phyloP scores from a whole-genome alignment of 2,888 invertebrate species.

The Rotaria sp. region DNA sequence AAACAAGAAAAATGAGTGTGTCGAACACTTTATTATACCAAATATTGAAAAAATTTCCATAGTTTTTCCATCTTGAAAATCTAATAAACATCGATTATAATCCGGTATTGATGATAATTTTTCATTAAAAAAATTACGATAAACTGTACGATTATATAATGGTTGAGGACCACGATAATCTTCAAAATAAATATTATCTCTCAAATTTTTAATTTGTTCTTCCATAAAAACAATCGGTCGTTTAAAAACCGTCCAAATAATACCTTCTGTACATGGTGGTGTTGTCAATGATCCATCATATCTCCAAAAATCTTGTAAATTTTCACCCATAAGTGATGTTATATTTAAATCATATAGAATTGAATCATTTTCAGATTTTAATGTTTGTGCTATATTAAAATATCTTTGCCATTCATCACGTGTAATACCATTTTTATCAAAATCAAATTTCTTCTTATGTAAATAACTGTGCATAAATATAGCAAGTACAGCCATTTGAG shows the following conservation, averaged over 20 bases:
- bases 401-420: not conserved
- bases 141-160: not conserved
- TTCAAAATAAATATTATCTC: not conserved
- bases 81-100: not conserved
- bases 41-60: not conserved
- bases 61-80: not conserved
- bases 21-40: not conserved
- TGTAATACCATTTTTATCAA: not conserved
- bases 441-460: not conserved
- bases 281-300: conserved; percentile 11
- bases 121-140: not conserved
- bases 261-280: not conserved
- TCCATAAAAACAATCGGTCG: not conserved
- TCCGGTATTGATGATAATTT: not conserved
- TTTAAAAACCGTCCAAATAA: conserved; percentile 16
- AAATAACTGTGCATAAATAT: not conserved
- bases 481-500: conserved; percentile 9
- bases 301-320: not conserved
- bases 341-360: not conserved
- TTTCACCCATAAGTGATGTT: not conserved
- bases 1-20: not conserved
- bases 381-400: not conserved
- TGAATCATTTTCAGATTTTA: not conserved
- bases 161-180: conserved; percentile 26
- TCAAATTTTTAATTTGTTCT: not conserved